phyloP scores from a whole-genome alignment of 2,888 invertebrate genomes.

The Sialis fuliginosa region DNA sequence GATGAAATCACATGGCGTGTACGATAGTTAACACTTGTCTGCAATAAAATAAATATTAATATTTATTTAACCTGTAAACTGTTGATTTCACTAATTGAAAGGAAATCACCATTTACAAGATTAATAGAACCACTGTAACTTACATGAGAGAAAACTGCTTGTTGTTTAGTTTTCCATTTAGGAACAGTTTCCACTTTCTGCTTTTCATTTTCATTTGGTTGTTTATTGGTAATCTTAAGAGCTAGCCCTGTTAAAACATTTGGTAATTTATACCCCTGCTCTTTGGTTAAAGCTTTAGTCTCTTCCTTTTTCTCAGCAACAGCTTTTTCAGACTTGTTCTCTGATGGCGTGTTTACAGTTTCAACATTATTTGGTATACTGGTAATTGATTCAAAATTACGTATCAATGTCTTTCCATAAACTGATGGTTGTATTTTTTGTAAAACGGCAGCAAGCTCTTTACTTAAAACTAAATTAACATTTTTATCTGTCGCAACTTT shows the following conservation, averaged over 20 bases:
- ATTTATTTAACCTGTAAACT: background rate
- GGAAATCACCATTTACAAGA: background rate
- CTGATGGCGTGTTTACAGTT: slow-evolving; percentile 1
- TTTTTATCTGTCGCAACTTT: slow-evolving; percentile 27
- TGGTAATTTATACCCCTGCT: slow-evolving; percentile 19
- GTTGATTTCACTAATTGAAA: background rate
- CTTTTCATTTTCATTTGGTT: slow-evolving; percentile 14
- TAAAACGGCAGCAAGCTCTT: slow-evolving; percentile 30
- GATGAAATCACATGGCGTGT: slow-evolving; percentile 48
- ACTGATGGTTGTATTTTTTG: slow-evolving; percentile 27
- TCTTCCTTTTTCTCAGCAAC: slow-evolving; percentile 6
- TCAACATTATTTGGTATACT: slow-evolving; percentile 5
- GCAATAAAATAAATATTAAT: slow-evolving; percentile 16
- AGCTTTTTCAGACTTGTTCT: slow-evolving; percentile 8
- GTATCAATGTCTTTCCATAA: slow-evolving; percentile 19
- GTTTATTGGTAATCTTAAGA: slow-evolving; percentile 18
- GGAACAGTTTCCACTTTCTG: slow-evolving; percentile 18
- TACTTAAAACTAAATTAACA: slow-evolving; percentile 26
- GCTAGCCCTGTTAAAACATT: slow-evolving; percentile 25
- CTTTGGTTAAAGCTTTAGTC: slow-evolving; percentile 6
- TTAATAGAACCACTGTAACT: slow-evolving; percentile 6
- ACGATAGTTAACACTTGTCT: slow-evolving; percentile 41
- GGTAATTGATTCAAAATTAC: slow-evolving; percentile 16
- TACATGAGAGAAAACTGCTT: slow-evolving; percentile 16
- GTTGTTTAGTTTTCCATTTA: slow-evolving; percentile 28